Evolutionary conservation across 2,888 invertebrate species (phyloP).

Genomic region (Aethes cnicana): DNA sequence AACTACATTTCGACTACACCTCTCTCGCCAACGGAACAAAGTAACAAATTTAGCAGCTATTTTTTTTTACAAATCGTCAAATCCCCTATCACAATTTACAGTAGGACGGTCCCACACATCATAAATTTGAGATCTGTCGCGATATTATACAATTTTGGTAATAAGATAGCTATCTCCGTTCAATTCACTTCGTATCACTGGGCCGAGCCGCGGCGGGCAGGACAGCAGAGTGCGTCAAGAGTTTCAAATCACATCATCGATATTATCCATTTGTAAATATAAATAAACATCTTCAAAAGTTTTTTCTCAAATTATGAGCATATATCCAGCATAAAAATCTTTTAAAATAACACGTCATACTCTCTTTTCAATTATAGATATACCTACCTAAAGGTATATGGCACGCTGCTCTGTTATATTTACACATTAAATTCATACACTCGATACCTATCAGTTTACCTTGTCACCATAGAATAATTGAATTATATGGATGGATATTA

Average conservation of each 20-base stretch:
- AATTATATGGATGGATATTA: slow-evolving; percentile 80
- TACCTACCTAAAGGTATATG: slow-evolving; percentile 53
- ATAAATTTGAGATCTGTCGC: slow-evolving; percentile 74
- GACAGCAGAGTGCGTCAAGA: slow-evolving; percentile 56
- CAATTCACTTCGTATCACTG: slow-evolving; percentile 69
- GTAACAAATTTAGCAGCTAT: slow-evolving; percentile 40
- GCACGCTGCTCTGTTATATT: slow-evolving; percentile 75
- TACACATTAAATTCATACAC: slow-evolving; percentile 63
- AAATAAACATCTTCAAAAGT: slow-evolving; percentile 81
- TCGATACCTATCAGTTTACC: slow-evolving; percentile 75
- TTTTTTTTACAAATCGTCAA: slow-evolving; percentile 55
- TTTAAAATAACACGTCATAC: slow-evolving; percentile 73
- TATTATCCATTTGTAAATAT: slow-evolving; percentile 70
- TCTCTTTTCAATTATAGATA: slow-evolving; percentile 73
- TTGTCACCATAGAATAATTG: slow-evolving; percentile 82
- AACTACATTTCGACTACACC: slow-evolving; percentile 56
- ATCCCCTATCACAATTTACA: slow-evolving; percentile 72
- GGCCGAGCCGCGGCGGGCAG: slow-evolving; percentile 44
- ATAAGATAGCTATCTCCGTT: slow-evolving; percentile 46
- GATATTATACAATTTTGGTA: slow-evolving; percentile 61
- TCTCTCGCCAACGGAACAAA: slow-evolving; percentile 46
- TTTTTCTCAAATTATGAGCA: slow-evolving; percentile 79
- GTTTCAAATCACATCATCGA: slow-evolving; percentile 54
- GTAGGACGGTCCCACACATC: slow-evolving; percentile 80
- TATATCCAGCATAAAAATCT: slow-evolving; percentile 79